Percentiles rank a stretch among this genome's conserved stretches.
These are phyloP conservation scores for Gambelia wislizenii DNA, from an alignment of 2,797 vertebrate species.

Conservation along the genomic window DNA sequence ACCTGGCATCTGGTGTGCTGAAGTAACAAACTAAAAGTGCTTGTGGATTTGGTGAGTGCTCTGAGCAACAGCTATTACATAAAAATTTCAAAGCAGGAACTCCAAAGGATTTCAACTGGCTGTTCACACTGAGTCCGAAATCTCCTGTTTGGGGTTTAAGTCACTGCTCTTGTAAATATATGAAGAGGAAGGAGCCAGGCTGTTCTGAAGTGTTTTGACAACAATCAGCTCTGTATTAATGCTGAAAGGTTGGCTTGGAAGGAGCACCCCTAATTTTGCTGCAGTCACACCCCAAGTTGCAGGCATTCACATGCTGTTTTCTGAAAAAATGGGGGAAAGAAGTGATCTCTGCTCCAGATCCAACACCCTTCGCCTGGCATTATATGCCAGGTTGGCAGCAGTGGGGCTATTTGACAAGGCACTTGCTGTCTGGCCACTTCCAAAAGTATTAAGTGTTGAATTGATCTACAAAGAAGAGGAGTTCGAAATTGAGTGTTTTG, in stretches of 20 bases:
- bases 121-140: neutral
- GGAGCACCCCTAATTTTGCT: neutral
- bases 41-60: neutral
- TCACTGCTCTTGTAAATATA: neutral
- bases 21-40: neutral
- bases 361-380: conserved; percentile 3
- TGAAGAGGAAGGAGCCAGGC: no score
- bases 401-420: neutral
- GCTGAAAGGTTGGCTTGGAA: neutral
- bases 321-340: no score
- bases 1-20: neutral
- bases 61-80: neutral
- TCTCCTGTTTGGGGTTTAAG: neutral
- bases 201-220: neutral
- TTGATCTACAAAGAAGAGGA: neutral
- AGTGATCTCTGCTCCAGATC: no score
- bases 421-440: no score
- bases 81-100: no score
- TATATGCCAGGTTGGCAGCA: conserved; percentile 10
- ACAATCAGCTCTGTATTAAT: neutral
- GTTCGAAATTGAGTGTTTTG: neutral
- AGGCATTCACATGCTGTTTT: neutral
- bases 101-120: neutral
- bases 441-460: neutral
- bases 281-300: neutral